These are phyloP conservation scores for Temnothorax curvispinosus DNA, from an alignment of 1,140 invertebrate genomes.

Conservation along the genomic window DNA sequence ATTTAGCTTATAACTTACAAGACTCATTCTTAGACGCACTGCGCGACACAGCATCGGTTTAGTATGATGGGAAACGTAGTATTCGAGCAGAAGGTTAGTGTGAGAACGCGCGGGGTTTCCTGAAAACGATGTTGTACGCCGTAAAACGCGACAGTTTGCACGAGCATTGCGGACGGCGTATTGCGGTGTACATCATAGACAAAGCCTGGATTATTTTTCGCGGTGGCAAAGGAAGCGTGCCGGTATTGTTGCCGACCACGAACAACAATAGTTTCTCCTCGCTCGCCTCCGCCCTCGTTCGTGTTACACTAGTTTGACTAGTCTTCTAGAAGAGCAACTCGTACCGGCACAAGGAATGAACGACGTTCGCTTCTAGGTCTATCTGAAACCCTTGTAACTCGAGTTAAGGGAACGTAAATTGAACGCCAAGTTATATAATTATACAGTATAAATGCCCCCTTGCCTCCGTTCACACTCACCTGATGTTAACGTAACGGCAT, in stretches of 20 bases:
- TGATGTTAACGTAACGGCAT: neutral
- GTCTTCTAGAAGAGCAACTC: constrained; percentile 70
- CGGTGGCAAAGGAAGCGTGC: constrained; percentile 75
- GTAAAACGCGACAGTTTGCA: constrained; percentile 50
- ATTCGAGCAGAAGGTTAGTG: constrained; percentile 38
- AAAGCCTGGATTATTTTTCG: constrained; percentile 81
- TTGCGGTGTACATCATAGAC: constrained; percentile 71
- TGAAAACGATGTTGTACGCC: constrained; percentile 26
- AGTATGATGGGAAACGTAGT: constrained; percentile 17
- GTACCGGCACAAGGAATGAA: constrained; percentile 47
- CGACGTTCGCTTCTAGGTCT: neutral
- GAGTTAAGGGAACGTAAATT: neutral
- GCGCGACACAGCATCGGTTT: constrained; percentile 29
- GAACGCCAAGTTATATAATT: neutral
- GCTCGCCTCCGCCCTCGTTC: constrained; percentile 68
- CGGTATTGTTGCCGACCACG: constrained; percentile 66
- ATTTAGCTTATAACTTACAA: neutral
- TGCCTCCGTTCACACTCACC: no score
- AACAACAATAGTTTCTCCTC: constrained; percentile 73
- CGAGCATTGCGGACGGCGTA: constrained; percentile 60
- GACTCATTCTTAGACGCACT: neutral
- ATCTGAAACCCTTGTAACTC: neutral
- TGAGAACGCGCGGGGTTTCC: constrained; percentile 41
- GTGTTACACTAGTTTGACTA: constrained; percentile 77
- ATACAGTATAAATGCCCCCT: neutral